Percentiles rank a stretch among this genome's conserved stretches.
Conservation (phyloP, 2,113 vertebrate species). For the Actenoides hombroni region DNA sequence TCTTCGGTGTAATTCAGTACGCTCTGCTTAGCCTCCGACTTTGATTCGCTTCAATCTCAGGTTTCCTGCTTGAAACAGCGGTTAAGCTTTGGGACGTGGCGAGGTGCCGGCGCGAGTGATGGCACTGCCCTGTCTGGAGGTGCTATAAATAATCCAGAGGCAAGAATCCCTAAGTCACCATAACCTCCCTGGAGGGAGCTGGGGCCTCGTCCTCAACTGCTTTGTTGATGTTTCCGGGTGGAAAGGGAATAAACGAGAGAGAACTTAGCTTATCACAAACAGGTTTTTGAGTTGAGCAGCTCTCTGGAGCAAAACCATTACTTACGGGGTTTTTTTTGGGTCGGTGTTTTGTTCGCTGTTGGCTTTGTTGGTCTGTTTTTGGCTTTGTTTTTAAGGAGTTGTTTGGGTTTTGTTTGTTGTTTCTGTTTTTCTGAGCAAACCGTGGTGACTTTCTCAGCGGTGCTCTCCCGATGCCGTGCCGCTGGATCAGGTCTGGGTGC, state of each 20-base stretch:
- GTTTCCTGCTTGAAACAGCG: neutral
- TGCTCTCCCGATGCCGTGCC: fast-evolving
- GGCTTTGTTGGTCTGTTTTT: no score
- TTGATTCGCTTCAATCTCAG: neutral
- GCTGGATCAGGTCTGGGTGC: fast-evolving
- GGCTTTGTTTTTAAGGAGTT: no score
- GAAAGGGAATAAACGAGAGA: neutral
- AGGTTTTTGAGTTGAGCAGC: fast-evolving
- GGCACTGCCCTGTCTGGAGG: neutral
- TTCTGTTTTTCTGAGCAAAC: neutral
- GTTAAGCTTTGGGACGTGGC: neutral
- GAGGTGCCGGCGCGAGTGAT: neutral
- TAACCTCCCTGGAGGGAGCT: conserved; percentile 5
- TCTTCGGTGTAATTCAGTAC: fast-evolving
- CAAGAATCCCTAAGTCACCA: conserved; percentile 52
- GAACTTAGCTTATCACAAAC: fast-evolving
- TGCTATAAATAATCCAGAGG: conserved; percentile 38
- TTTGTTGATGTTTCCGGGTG: neutral
- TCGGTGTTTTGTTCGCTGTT: no score
- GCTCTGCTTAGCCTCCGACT: neutral
- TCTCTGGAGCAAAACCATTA: neutral
- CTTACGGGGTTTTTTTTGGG: no score
- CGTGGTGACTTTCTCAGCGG: neutral
- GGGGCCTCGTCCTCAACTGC: neutral
- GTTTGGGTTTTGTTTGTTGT: no score